Evolutionary conservation across 2,113 vertebrate species (phyloP), one percentile per base, ranked within the genome.

Genomic region (Anhinga rufa): DNA sequence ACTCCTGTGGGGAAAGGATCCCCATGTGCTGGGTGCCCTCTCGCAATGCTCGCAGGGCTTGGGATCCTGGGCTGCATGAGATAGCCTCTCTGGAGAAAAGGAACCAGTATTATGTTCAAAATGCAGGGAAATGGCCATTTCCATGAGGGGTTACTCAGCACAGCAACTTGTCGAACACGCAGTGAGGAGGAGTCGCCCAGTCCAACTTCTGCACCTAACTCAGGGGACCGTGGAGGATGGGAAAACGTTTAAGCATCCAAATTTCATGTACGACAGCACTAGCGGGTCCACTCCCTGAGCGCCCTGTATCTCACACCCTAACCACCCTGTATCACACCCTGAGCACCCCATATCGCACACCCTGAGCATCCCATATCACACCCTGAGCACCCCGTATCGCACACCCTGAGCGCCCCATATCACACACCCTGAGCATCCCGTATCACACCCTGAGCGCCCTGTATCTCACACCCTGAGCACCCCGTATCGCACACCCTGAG

Each of bases 241-340:
- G n/a, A 60, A 44, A 62, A 60, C 6, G 25, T 18, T 22, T 34
- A 26, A 51, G 20, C 9, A 24, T 28, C 49, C 3, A 4, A 26
- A 40, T 52, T 10, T 20, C 29, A 34, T 0, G 4, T 31, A 13
- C 0, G 1, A 28, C 0, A 1, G 42, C 14, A 57, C 51, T 7
- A 44, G 44, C 1, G 4, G 24, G 36, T 51, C 42, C 2, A 1
- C 32, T 55, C 55, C 70, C 62, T 4, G 19, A 66, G 44, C 52
- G 15, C 28, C 74, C 64, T 1, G 4, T 13, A 14, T 10, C 60
- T 31, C 54, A 17, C 1, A 40, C 38, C 38, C 10, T 40, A 10
- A 40, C 9, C 38, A 40, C 38, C 38, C 38, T 40, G 10, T 40
- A 40, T 40, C 38, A 40, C 38, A 40, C 38, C 38, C 38, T 40